Base-by-base conservation (phyloP, 1,140 invertebrate species). In the fruit fly (Drosophila melanogaster) region DNA sequence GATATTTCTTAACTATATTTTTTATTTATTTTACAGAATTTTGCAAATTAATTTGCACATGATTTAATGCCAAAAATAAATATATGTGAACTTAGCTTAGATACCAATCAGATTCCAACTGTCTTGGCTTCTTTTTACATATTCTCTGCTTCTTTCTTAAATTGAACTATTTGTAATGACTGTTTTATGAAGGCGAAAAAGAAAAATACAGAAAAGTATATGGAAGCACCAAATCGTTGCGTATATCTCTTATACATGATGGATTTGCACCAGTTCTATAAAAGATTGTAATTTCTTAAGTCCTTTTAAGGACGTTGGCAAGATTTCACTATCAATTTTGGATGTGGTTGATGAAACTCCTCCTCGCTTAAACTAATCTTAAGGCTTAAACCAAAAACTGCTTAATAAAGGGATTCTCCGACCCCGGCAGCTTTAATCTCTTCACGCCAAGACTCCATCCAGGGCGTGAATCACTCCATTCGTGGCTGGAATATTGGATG, bases 401-500 rank as follows among this genome's bases (percentile, higher is more conserved):
- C 53, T 40, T 51, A 49, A 70, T 62, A 57, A 71, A 67, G 56
- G 73, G 38, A 30, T 30, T 30, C 7, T 30, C 41, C 30, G 30
- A 46, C n/a, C 47, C 37, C 19, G 37, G 14, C 49, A 47, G 40
- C 7, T 54, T 24, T 41, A 43, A 35, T 37, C 37, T 35, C 57
- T 90, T 90, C 81, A 92, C 90, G 90, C 84, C 50, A 96, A 92
- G 6, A 96, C 93, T 43, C 94, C 94, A 83, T 97, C 96, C 51
- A 98, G 94, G 17, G 96, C 96, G 90, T 98, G 97, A 57, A 98
- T 95, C 37, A 98, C 96, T 66, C 97, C 97, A 92, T 98, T 97
- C 49, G 96, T 97, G 33, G 96, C 96, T 76, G 96, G 96, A 73
- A 97, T 95, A 91, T 97, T 97, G 86, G 96, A 95, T 7, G 96